Conservation (phyloP, 1,140 invertebrate species). For the Saccostrea glomerata region DNA sequence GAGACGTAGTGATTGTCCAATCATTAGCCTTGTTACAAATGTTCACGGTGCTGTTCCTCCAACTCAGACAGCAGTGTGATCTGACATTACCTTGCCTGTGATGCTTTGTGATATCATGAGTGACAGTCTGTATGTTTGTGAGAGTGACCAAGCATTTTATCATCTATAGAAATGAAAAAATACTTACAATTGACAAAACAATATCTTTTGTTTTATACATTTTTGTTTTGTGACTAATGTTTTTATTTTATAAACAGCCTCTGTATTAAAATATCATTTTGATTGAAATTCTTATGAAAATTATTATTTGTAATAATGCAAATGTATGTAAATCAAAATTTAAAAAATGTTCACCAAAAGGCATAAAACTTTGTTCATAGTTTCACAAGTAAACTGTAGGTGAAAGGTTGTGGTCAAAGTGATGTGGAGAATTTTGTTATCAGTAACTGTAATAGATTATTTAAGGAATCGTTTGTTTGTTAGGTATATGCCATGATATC, state of each 20-base stretch:
- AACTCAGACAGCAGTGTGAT: neutral
- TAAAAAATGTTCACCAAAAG: no score
- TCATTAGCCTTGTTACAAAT: neutral
- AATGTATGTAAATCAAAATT: no score
- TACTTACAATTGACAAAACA: no score
- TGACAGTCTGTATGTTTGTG: neutral
- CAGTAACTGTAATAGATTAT: no score
- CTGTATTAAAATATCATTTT: neutral
- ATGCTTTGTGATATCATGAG: conserved; percentile 21
- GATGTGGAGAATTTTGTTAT: no score
- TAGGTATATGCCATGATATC: no score
- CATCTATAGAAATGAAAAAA: neutral
- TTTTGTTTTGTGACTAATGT: neutral
- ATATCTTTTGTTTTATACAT: neutral
- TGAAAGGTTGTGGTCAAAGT: no score
- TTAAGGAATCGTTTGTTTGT: no score
- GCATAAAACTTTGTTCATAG: no score
- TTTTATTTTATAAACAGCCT: neutral
- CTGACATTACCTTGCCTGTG: neutral
- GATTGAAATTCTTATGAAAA: neutral
- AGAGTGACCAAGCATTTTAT: neutral
- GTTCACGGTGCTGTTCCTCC: neutral
- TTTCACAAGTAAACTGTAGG: no score
- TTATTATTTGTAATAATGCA: no score
- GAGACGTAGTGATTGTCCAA: neutral